These are phyloP conservation scores for Sternotherus odoratus DNA, from an alignment of 2,797 vertebrate species.

Conservation along the genomic window DNA sequence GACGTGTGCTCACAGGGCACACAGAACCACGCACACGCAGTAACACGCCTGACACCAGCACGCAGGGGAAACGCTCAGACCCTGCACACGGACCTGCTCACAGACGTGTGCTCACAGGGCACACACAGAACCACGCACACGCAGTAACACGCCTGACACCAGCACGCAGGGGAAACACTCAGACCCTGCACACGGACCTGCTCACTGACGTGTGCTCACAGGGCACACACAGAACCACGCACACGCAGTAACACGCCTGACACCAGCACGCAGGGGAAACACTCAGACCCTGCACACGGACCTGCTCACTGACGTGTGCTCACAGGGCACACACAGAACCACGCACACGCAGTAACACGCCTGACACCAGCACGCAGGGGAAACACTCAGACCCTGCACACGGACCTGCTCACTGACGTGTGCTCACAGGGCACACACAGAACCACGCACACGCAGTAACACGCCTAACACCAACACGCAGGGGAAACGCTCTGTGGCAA, in stretches of 20 bases:
- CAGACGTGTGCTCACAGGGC: fast-evolving
- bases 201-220: fast-evolving
- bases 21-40: too few species aligned
- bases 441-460: fast-evolving
- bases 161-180: too few species aligned
- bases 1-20: fast-evolving
- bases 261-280: too few species aligned
- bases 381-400: background rate
- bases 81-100: fast-evolving
- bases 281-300: background rate
- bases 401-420: fast-evolving
- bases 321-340: too few species aligned
- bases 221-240: too few species aligned
- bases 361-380: background rate
- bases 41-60: too few species aligned
- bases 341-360: fast-evolving
- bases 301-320: fast-evolving
- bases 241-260: background rate
- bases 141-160: background rate
- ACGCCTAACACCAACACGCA: background rate
- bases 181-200: background rate
- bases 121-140: background rate
- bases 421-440: fast-evolving
- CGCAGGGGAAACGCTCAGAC: background rate
- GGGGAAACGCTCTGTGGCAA: too few species aligned